These are phyloP conservation scores for Jacana jacana DNA, from an alignment of 2,113 vertebrate genomes.

Conservation along the genomic window DNA sequence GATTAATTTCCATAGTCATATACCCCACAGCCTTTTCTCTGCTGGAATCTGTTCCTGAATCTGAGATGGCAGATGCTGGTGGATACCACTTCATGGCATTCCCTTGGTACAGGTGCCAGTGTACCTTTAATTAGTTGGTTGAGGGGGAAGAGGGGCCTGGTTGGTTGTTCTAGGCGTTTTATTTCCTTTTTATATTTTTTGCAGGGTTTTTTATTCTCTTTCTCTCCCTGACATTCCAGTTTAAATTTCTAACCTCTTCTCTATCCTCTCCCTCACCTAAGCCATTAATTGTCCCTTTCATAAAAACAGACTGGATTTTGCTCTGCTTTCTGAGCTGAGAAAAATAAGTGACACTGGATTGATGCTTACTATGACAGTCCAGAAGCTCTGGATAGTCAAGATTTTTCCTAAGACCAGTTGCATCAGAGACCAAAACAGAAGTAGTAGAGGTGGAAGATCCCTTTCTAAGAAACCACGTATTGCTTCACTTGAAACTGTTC, in stretches of 20 bases:
- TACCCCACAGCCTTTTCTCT: background rate
- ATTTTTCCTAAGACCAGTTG: background rate
- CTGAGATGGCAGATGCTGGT: background rate
- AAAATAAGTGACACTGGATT: background rate
- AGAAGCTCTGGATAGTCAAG: background rate
- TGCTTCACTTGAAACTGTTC: background rate
- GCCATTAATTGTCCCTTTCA: background rate
- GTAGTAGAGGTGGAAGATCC: background rate
- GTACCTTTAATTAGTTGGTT: background rate
- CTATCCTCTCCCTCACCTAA: background rate
- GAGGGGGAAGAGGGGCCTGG: background rate
- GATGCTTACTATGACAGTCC: background rate
- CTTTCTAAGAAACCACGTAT: background rate
- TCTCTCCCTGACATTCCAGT: background rate
- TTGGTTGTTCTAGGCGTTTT: background rate
- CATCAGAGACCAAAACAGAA: background rate
- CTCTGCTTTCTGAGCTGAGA: background rate
- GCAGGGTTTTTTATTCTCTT: background rate
- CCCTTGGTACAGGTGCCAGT: background rate
- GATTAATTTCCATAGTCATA: background rate
- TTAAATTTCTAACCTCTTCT: background rate
- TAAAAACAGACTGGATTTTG: background rate
- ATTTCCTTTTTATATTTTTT: background rate
- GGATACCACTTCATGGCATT: background rate
- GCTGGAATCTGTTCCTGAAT: background rate